Evolutionary conservation across 1,140 invertebrate species (phyloP).

Genomic region (Sycophila sp.): DNA sequence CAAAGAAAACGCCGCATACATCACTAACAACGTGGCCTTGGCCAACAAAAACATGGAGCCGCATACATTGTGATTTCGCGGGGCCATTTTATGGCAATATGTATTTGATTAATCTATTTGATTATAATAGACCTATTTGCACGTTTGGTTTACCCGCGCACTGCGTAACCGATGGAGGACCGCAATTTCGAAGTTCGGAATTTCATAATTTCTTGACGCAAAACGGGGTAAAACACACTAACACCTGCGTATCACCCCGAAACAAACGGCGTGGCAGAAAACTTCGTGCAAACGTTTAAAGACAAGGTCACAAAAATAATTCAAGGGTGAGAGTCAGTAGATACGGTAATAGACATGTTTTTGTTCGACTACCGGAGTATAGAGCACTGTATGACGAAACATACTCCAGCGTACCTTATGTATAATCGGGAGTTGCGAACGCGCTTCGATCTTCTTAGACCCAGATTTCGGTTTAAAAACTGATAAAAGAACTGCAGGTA

Average conservation of each 20-base stretch:
- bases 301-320: constrained; percentile 4
- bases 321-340: constrained; percentile 13
- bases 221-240: constrained; percentile 49
- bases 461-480: not conserved
- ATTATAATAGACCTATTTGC: constrained; percentile 32
- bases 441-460: constrained; percentile 1
- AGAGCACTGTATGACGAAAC: constrained; percentile 13
- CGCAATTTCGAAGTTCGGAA: constrained; percentile 42
- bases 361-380: constrained; percentile 24
- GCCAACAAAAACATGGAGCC: not conserved
- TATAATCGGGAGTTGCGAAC: constrained; percentile 11
- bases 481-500: constrained; percentile 20
- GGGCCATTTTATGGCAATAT: constrained; percentile 21
- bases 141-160: constrained; percentile 41
- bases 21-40: constrained; percentile 12
- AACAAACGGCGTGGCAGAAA: no score
- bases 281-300: constrained; percentile 52
- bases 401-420: constrained; percentile 12
- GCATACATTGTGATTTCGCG: constrained; percentile 18
- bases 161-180: constrained; percentile 42
- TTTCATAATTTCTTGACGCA: constrained; percentile 44
- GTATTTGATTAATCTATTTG: constrained; percentile 17
- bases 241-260: constrained; percentile 13
- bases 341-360: constrained; percentile 11
- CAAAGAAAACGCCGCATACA: not conserved